Base-by-base conservation (phyloP, 2,113 vertebrate genomes). In the Zosterops pallidus region DNA sequence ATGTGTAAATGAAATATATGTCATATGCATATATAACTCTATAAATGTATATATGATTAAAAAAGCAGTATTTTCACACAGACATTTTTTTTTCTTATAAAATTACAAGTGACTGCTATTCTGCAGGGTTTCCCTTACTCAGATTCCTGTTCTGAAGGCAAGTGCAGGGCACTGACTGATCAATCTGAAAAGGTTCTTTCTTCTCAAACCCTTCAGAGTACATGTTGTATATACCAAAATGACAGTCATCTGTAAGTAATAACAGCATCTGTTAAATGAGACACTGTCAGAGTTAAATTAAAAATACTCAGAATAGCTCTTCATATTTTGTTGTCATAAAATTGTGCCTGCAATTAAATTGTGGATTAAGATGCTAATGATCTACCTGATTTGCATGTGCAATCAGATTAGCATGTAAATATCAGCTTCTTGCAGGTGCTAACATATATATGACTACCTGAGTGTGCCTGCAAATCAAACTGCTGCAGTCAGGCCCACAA, bases 341-440 rank as follows among this genome's bases (percentile, higher is more conserved):
- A 96, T 75, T 89, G 88, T 90, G 95, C 92, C 92, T 92, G 94
- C 95, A 96, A 97, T 96, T 97, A 96, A 97, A 96, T 93, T 90
- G 93, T 90, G 94, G 95, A 96, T 96, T 96, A 96, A 94, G 94
- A 96, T 96, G 95, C 93, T 97, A 96, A 96, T 91, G 92, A 97
- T 92, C 85, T 90, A 95, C 95, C 90, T 94, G 95, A 95, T 96
- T 96, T 97, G 92, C 94, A 93, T 94, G 85, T 86, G 88, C 94
- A 96, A 97, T 96, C 95, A 96, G 95, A 97, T 95, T 96, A 96
- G 92, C 90, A 96, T 96, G 92, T 95, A 96, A 96, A 96, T 97
- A 96, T 59, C 92, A 90, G 79, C 79, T 90, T 90, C 83, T 96
- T 57, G 85, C 90, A 95, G 88, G 76, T 86, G 88, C 90, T 88